Base-by-base conservation (phyloP, 2,797 vertebrate species). In the Lagocephalus sceleratus region DNA sequence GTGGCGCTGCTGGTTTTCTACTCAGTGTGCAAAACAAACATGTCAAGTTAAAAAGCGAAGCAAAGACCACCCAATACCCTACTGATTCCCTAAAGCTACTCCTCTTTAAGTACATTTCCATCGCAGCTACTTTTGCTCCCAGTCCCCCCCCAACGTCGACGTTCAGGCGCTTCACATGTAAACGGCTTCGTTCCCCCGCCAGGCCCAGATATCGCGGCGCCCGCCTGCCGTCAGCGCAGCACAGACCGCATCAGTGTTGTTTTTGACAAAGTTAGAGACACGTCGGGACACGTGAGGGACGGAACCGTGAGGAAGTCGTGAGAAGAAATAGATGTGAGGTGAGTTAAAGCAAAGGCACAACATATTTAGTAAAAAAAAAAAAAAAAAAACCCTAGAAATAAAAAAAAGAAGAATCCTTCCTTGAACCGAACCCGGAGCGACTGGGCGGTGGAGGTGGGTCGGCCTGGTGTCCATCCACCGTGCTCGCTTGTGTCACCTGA, bases 331-430 rank as follows among this genome's bases (percentile, higher is more conserved):
- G 25, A 20, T 7, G 20, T 19, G 42, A 17, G 3, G 26, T 35
- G 57, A 75, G 35, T 23, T 68, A 84, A 82, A 82, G 71, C 57
- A 78, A 85, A 84, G 83, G 80, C 76, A 85, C 76, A 4, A 73
- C 51, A 67, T 69, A 75, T 57, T 19, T n/a, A 72, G 57, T 73
- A 73, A 5, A 66, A 69, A 71, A 67, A 41, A 44, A 53, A 47
- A 23, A 43, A 21, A 10, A 44, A 53, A 47, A 23, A 43, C 12
- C 2, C 42, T 11, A 38, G 1, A 45, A 49, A 53, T 47, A 35
- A 21, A 35, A 54, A n/a, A 47, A 45, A n/a, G 10, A 2, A 47
- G 54, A 63, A 57, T 58, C 68, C 62, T 67, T 63, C 42, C 44
- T 38, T 71, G 75, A 64, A 50, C 45, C 43, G 66, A 72, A 46